A percentile compares a stretch with the other conserved stretches of the same genome.
These are phyloP conservation scores for Lateolabrax maculatus DNA, from an alignment of 2,797 vertebrate species.

Conservation along the genomic window DNA sequence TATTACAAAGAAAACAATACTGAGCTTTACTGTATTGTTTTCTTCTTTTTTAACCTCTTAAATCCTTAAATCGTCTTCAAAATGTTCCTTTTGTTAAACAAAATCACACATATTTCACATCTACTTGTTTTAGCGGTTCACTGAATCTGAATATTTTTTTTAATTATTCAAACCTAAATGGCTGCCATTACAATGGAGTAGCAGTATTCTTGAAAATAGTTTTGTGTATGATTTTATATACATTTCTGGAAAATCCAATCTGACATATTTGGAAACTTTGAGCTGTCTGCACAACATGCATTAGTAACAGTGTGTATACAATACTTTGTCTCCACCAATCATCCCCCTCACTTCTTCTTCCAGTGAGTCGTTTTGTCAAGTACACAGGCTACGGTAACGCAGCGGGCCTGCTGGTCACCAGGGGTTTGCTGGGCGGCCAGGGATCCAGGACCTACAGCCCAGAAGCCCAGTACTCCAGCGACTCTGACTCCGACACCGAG, in stretches of 20 bases:
- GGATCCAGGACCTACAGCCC: conserved; percentile 9
- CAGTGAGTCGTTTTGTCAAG: conserved; percentile 89
- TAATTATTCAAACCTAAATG: neutral
- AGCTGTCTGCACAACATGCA: neutral
- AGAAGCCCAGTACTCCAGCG: conserved; percentile 81
- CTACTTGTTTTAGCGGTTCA: neutral
- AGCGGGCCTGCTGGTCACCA: conserved; percentile 86
- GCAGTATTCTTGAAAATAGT: neutral
- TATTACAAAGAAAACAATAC: too few species aligned
- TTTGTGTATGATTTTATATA: neutral
- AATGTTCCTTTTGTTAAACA: neutral
- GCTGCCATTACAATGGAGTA: neutral
- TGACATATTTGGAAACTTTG: neutral
- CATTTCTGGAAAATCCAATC: neutral
- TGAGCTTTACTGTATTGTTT: too few species aligned
- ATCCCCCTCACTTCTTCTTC: neutral
- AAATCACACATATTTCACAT: neutral
- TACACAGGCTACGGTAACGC: conserved; percentile 90
- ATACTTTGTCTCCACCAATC: neutral
- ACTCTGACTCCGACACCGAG: conserved; percentile 84
- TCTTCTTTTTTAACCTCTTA: neutral
- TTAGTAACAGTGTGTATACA: neutral
- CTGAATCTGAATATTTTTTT: neutral
- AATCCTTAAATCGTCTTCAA: neutral
- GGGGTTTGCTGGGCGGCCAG: conserved; percentile 72